These are phyloP conservation scores for Hypothenemus hampei DNA, from an alignment of 1,140 invertebrate genomes.

Conservation along the genomic window DNA sequence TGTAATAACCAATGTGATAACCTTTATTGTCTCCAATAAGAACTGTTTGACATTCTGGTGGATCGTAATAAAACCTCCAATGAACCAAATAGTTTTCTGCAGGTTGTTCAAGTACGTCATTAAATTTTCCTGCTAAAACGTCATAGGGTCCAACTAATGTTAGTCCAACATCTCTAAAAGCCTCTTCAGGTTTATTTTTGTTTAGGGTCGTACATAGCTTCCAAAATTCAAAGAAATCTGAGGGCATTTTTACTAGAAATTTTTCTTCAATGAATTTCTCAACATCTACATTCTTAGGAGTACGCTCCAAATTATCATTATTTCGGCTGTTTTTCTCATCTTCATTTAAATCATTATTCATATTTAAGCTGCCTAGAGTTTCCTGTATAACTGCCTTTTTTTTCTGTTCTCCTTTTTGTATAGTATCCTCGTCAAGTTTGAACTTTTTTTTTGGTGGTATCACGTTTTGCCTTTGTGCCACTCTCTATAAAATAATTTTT, in stretches of 20 bases:
- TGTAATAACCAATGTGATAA: slow-evolving; percentile 84
- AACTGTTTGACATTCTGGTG: slow-evolving; percentile 85
- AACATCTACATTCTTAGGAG: slow-evolving; percentile 7
- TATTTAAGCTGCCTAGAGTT: not conserved
- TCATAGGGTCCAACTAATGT: slow-evolving; percentile 83
- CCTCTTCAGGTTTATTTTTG: slow-evolving; percentile 55
- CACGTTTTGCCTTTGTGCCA: not conserved
- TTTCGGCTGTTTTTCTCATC: not conserved
- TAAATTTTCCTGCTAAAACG: slow-evolving; percentile 60
- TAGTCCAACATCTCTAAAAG: slow-evolving; percentile 62
- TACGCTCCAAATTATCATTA: not conserved
- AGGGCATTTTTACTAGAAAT: slow-evolving; percentile 82
- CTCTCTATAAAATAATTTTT: too few species aligned
- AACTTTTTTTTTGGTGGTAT: not conserved
- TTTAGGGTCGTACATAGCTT: slow-evolving; percentile 68
- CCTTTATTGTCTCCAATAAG: slow-evolving; percentile 62
- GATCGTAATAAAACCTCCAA: slow-evolving; percentile 91
- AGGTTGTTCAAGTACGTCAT: slow-evolving; percentile 43
- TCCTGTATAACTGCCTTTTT: not conserved
- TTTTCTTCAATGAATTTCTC: slow-evolving; percentile 59
- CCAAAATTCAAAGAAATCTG: slow-evolving; percentile 84
- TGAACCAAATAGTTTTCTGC: slow-evolving; percentile 67
- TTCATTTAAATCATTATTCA: too few species aligned
- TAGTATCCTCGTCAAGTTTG: not conserved
- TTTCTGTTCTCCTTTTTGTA: not conserved